phyloP scores from a whole-genome alignment of 2,797 vertebrate genomes.

The Gallinago nigripennis region DNA sequence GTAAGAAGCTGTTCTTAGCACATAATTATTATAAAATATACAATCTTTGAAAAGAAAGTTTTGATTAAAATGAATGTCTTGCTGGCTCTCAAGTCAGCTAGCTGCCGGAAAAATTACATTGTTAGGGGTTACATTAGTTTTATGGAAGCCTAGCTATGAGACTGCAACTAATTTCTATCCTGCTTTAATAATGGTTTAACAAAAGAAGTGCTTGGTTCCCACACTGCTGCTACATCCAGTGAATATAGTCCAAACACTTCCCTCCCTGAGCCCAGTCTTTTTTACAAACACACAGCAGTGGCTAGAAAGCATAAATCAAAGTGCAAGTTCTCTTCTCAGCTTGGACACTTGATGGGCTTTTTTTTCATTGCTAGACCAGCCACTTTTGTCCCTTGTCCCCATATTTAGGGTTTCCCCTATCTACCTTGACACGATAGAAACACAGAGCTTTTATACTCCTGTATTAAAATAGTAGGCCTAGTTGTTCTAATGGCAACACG shows the following conservation, averaged over 20 bases:
- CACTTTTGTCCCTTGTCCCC: neutral
- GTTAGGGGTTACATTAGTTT: neutral
- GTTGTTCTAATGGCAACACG: neutral
- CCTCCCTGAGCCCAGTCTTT: neutral
- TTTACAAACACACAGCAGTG: conserved; percentile 11
- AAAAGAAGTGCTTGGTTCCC: conserved; percentile 3
- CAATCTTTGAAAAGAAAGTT: neutral
- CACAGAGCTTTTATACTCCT: neutral
- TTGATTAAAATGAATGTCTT: neutral
- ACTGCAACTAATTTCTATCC: neutral
- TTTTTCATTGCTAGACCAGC: neutral
- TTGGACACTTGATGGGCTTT: neutral
- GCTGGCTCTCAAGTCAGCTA: neutral
- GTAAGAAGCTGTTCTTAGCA: neutral
- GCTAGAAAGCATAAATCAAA: conserved; percentile 33
- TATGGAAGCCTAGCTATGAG: conserved; percentile 2
- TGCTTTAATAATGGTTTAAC: conserved; percentile 18
- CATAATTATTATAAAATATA: neutral
- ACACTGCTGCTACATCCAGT: neutral
- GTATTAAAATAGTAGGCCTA: neutral
- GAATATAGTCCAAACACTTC: conserved; percentile 6
- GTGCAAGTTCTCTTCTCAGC: neutral
- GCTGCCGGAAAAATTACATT: neutral
- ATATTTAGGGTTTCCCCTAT: neutral
- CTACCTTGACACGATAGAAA: neutral